phyloP scores from a whole-genome alignment of 2,888 invertebrate genomes.

The Stenolophus ochropezus region DNA sequence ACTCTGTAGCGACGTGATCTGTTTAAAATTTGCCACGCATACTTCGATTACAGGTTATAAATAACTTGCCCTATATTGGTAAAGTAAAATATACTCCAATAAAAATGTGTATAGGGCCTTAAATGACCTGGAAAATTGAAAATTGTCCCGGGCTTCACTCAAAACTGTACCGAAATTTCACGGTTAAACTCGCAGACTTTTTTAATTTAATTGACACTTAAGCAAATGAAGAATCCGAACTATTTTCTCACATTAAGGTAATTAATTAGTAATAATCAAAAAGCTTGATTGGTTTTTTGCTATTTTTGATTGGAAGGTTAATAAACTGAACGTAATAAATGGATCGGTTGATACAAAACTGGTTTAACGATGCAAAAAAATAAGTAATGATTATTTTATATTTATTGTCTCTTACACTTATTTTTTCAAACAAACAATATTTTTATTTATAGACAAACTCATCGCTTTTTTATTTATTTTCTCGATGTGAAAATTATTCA shows the following conservation, averaged over 20 bases:
- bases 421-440: not conserved
- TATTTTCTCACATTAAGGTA: conserved; percentile 22
- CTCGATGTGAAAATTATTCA: conserved; percentile 21
- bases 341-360: not conserved
- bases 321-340: conserved; percentile 19
- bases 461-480: too few relatives aligned
- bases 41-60: conserved; percentile 1
- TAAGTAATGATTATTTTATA: not conserved
- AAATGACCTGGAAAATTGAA: conserved; percentile 33
- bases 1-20: not conserved
- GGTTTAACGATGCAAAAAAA: conserved; percentile 6
- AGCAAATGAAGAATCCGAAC: not conserved
- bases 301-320: not conserved
- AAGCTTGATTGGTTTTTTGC: not conserved
- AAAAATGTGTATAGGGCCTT: conserved; percentile 1
- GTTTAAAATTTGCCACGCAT: conserved; percentile 1
- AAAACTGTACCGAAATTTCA: not conserved
- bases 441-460: too few relatives aligned
- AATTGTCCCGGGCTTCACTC: not conserved
- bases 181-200: not conserved
- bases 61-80: conserved; percentile 22
- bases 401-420: too few relatives aligned
- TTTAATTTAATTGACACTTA: conserved; percentile 1
- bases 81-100: conserved; percentile 26
- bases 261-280: conserved; percentile 40